phyloP scores from a whole-genome alignment of 2,888 invertebrate species.

The Pantelozetes paolii region DNA sequence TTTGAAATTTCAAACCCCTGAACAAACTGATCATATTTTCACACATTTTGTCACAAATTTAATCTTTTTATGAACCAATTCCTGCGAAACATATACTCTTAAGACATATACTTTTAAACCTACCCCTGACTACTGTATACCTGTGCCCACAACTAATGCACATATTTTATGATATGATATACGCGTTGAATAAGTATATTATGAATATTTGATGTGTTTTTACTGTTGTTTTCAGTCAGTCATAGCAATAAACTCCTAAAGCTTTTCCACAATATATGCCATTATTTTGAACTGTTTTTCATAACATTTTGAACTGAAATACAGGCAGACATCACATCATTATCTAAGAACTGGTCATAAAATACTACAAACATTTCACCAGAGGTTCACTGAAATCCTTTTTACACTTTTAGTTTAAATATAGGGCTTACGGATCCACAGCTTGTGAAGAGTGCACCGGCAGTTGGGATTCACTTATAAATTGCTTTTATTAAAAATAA shows the following conservation, averaged over 20 bases:
- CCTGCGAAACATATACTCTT: too few species aligned
- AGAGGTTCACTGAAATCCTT: neutral
- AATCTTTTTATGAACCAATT: too few species aligned
- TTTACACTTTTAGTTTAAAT: neutral
- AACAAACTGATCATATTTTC: too few species aligned
- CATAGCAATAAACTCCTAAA: neutral
- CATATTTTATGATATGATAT: neutral
- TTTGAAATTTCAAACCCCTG: too few species aligned
- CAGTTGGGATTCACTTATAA: too few species aligned
- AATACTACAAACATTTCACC: neutral
- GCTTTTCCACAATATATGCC: neutral
- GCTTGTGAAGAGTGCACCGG: too few species aligned
- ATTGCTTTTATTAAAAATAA: neutral
- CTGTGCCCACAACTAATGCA: too few species aligned
- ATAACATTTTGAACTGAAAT: neutral
- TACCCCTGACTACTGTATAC: neutral
- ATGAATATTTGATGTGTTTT: constrained; percentile 28
- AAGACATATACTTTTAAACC: too few species aligned
- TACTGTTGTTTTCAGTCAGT: neutral
- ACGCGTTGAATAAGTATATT: constrained; percentile 12
- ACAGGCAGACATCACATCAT: constrained; percentile 1
- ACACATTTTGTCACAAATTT: too few species aligned
- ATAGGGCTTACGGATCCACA: neutral
- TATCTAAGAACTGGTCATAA: neutral
- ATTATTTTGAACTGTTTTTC: neutral